These are phyloP conservation scores for Porites rus DNA, from an alignment of 92 coral and sea anemone species.

Conservation along the genomic window DNA sequence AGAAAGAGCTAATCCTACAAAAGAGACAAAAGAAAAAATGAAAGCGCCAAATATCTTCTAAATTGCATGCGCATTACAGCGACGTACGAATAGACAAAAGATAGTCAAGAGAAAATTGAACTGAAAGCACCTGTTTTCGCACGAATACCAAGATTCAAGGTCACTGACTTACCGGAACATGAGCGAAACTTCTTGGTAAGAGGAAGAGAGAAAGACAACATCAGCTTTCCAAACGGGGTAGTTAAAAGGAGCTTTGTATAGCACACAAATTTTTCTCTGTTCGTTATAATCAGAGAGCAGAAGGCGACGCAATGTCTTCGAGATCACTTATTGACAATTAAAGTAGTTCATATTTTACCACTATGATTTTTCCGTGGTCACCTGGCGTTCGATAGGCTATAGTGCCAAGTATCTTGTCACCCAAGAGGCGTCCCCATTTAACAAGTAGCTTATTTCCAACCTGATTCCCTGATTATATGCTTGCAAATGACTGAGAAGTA, in stretches of 20 bases:
- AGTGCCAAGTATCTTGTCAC: constrained; percentile 3
- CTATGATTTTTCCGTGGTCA: constrained; percentile 56
- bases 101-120: neutral
- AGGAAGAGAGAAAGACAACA: neutral
- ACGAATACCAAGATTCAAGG: constrained; percentile 19
- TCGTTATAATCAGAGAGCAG: constrained; percentile 18
- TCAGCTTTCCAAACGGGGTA: neutral
- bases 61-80: constrained; percentile 1
- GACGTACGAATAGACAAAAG: neutral
- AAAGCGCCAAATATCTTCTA: neutral
- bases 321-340: constrained; percentile 76
- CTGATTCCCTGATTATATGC: neutral
- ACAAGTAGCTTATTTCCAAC: neutral
- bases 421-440: neutral
- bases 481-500: neutral
- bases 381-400: constrained; percentile 41
- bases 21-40: neutral
- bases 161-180: constrained; percentile 13
- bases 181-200: neutral
- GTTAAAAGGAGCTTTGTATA: neutral
- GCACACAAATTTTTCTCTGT: neutral
- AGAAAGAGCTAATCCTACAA: neutral
- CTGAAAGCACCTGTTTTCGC: constrained; percentile 22
- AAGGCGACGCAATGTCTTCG: constrained; percentile 67
- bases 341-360: constrained; percentile 63